Percentiles rank a stretch among this genome's conserved stretches.
These are phyloP conservation scores for Drosophila meridionalis DNA, from an alignment of 2,888 invertebrate species.

Conservation along the genomic window DNA sequence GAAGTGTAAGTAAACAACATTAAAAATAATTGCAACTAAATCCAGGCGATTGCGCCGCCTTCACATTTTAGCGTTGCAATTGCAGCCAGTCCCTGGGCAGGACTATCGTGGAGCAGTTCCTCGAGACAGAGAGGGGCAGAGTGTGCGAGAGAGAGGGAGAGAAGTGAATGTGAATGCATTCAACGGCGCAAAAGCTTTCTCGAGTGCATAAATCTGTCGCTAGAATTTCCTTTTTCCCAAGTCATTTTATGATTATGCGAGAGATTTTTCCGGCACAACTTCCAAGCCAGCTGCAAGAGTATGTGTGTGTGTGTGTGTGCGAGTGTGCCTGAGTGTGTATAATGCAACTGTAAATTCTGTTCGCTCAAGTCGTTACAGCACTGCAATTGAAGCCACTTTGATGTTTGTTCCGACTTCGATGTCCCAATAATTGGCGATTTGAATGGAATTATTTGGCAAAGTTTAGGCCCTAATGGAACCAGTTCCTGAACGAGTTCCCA, in stretches of 20 bases:
- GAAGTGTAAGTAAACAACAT: slow-evolving; percentile 81
- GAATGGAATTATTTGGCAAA: slow-evolving; percentile 33
- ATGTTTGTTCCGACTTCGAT: slow-evolving; percentile 68
- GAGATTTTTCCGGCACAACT: slow-evolving; percentile 76
- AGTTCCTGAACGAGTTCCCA: slow-evolving; percentile 19
- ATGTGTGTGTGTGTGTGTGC: slow-evolving; percentile 17
- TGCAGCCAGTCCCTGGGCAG: slow-evolving; percentile 31
- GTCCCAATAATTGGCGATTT: slow-evolving; percentile 63
- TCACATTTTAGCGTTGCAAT: slow-evolving; percentile 72
- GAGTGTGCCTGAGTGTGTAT: slow-evolving; percentile 46
- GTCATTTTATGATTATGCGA: slow-evolving; percentile 79
- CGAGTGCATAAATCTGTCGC: slow-evolving; percentile 75
- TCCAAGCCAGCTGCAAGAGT: slow-evolving; percentile 43
- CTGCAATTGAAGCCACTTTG: slow-evolving; percentile 70
- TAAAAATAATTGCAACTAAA: slow-evolving; percentile 82
- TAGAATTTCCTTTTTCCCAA: slow-evolving; percentile 74
- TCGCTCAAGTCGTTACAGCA: slow-evolving; percentile 58
- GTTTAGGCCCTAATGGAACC: slow-evolving; percentile 25
- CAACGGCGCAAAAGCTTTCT: slow-evolving; percentile 75
- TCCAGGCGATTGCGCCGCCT: slow-evolving; percentile 79
- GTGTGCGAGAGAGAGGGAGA: neutral
- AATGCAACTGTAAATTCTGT: slow-evolving; percentile 72
- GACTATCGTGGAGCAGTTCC: slow-evolving; percentile 27
- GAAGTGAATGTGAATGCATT: slow-evolving; percentile 32
- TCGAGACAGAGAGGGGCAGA: neutral